A percentile compares a stretch with the other conserved stretches of the same genome.
Conservation (phyloP, 2,888 invertebrate species). For the Amaurobius ferox region DNA sequence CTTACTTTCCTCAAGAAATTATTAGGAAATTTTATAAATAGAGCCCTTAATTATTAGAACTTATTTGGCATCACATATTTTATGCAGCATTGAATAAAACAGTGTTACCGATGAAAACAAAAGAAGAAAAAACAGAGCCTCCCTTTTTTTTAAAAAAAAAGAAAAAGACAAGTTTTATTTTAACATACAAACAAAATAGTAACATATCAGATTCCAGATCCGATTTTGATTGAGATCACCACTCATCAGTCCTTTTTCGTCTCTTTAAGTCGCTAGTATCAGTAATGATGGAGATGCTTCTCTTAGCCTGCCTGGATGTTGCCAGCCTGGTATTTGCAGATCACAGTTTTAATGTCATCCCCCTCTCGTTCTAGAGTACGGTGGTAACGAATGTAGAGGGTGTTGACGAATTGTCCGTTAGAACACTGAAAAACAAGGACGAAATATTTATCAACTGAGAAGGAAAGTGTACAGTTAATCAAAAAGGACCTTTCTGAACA, state of each 20-base stretch:
- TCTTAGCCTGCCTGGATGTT: constrained; percentile 61
- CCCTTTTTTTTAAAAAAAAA: too few relatives aligned
- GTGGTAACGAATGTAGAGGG: constrained; percentile 94
- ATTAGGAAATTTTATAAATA: too few relatives aligned
- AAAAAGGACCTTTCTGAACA: too few relatives aligned
- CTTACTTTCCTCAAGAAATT: too few relatives aligned
- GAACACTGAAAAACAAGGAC: constrained; percentile 83
- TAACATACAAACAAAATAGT: not conserved
- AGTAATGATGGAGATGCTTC: too few relatives aligned
- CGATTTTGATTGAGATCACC: not conserved
- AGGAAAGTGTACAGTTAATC: too few relatives aligned
- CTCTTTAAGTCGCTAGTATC: not conserved
- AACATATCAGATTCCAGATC: not conserved
- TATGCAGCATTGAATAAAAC: too few relatives aligned
- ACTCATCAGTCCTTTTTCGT: not conserved
- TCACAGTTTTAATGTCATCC: constrained; percentile 95
- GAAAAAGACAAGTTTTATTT: not conserved
- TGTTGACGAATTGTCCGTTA: constrained; percentile 94
- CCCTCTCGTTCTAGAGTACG: constrained; percentile 94
- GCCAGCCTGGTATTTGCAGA: constrained; percentile 83
- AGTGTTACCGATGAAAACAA: too few relatives aligned
- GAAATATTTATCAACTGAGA: not conserved
- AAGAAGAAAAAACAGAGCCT: too few relatives aligned
- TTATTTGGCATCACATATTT: too few relatives aligned
- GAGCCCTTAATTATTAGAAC: too few relatives aligned